Percentiles rank a stretch among this genome's conserved stretches.
phyloP scores from a whole-genome alignment of 2,113 vertebrate species.

The Cyphomyrus plagiostoma region DNA sequence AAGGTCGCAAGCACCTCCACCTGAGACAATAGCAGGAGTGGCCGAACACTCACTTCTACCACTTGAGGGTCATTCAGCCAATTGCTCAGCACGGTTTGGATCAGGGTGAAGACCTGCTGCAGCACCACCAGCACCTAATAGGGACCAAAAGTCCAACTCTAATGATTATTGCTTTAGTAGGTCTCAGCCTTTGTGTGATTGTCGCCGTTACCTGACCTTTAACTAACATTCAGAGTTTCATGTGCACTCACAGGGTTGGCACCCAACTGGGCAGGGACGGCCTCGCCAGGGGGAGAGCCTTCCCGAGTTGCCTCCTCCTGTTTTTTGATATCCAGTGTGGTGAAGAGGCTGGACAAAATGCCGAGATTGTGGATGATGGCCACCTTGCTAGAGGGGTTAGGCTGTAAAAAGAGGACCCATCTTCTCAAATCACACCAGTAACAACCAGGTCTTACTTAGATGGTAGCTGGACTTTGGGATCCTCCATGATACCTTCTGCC shows the following conservation, averaged over 20 bases:
- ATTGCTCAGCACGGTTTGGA: conserved; percentile 88
- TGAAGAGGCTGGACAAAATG: conserved; percentile 88
- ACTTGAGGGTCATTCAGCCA: conserved; percentile 91
- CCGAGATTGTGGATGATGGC: conserved; percentile 87
- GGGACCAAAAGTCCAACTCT: neutral
- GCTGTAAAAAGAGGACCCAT: conserved; percentile 57
- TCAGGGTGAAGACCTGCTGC: conserved; percentile 87
- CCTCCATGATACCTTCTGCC: neutral
- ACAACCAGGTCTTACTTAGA: neutral
- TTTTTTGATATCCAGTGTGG: conserved; percentile 81
- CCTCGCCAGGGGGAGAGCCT: conserved; percentile 58
- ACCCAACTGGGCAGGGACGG: conserved; percentile 59
- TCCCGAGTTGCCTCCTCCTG: conserved; percentile 75
- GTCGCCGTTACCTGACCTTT: neutral
- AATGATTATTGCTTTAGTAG: neutral
- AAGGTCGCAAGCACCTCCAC: neutral
- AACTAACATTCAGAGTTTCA: neutral
- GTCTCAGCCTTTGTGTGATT: neutral
- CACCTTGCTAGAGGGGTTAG: conserved; percentile 75
- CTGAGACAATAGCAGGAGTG: neutral
- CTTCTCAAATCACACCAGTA: neutral
- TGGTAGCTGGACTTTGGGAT: neutral
- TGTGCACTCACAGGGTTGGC: conserved; percentile 77
- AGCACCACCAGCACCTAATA: conserved; percentile 85
- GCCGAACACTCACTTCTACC: conserved; percentile 73